Evolutionary conservation across 2,888 invertebrate species (phyloP).

Genomic region (Volucella inflata): DNA sequence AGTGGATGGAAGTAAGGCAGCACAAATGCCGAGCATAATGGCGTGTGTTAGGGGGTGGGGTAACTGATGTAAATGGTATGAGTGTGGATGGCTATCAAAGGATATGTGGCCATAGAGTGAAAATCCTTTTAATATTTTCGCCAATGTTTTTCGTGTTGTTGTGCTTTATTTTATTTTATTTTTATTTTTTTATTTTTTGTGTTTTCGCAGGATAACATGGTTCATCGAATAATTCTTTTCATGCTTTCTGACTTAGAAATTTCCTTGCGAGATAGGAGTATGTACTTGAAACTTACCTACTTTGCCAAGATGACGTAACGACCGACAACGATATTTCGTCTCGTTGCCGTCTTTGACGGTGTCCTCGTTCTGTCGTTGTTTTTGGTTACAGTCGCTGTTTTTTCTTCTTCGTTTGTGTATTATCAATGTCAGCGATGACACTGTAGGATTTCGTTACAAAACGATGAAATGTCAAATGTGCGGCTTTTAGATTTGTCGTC

Average conservation of each 20-base stretch:
- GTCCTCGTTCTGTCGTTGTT: too few species aligned
- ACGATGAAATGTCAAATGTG: slow-evolving; percentile 55
- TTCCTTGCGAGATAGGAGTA: slow-evolving; percentile 36
- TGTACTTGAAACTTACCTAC: slow-evolving; percentile 4
- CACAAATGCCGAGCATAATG: slow-evolving; percentile 32
- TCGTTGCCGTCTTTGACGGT: too few species aligned
- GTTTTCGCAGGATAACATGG: slow-evolving; percentile 39
- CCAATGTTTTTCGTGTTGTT: slow-evolving; percentile 12
- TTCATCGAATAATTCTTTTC: slow-evolving; percentile 57
- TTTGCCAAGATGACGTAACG: slow-evolving; percentile 5
- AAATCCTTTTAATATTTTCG: slow-evolving; percentile 70
- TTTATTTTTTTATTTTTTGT: slow-evolving; percentile 25
- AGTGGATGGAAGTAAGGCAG: neutral
- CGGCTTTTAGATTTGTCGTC: slow-evolving; percentile 25
- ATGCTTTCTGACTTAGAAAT: slow-evolving; percentile 62
- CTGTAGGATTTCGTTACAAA: slow-evolving; percentile 46
- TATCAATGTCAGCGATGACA: slow-evolving; percentile 15
- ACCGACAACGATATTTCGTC: neutral
- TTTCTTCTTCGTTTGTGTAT: too few species aligned
- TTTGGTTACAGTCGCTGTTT: too few species aligned
- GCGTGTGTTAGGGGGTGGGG: slow-evolving; percentile 13
- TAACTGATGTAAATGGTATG: too few species aligned
- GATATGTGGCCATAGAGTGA: slow-evolving; percentile 69
- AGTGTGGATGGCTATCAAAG: slow-evolving; percentile 56
- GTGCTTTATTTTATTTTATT: slow-evolving; percentile 18